A percentile compares a stretch with the other conserved stretches of the same genome.
phyloP scores from a whole-genome alignment of 2,797 vertebrate species.

The Phrynocephalus vlangalii region DNA sequence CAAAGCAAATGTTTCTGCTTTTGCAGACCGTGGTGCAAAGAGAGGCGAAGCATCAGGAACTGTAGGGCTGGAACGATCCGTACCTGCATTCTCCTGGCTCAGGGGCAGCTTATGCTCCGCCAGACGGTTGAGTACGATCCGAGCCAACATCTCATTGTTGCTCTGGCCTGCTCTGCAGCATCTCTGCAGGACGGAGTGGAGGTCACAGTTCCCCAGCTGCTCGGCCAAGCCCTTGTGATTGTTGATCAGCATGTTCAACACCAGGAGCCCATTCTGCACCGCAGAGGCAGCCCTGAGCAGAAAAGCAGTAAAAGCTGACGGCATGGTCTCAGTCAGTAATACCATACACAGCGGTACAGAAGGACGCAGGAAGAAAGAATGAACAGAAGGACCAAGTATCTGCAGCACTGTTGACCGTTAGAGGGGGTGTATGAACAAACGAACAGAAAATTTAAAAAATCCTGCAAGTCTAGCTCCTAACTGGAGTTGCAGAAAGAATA shows the following conservation, averaged over 20 bases:
- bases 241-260: slow-evolving; percentile 88
- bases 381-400: not conserved
- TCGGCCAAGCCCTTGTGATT: slow-evolving; percentile 89
- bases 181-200: slow-evolving; percentile 81
- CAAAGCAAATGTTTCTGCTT: not conserved
- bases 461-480: not conserved
- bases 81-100: slow-evolving; percentile 76
- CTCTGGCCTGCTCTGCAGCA: slow-evolving; percentile 64
- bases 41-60: not conserved
- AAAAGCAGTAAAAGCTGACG: not conserved
- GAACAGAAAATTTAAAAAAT: not conserved
- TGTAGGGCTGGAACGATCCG: not conserved
- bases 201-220: slow-evolving; percentile 83
- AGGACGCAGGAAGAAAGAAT: not conserved
- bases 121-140: slow-evolving; percentile 85
- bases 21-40: not conserved
- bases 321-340: not conserved
- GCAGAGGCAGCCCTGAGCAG: slow-evolving; percentile 82
- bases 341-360: not conserved
- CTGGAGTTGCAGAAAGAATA: not conserved
- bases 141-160: slow-evolving; percentile 80
- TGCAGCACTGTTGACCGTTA: not conserved
- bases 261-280: slow-evolving; percentile 88
- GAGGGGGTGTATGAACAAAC: not conserved
- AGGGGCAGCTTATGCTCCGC: slow-evolving; percentile 79